Conservation (phyloP, 2,797 vertebrate species). For the Pempheris klunzingeri region DNA sequence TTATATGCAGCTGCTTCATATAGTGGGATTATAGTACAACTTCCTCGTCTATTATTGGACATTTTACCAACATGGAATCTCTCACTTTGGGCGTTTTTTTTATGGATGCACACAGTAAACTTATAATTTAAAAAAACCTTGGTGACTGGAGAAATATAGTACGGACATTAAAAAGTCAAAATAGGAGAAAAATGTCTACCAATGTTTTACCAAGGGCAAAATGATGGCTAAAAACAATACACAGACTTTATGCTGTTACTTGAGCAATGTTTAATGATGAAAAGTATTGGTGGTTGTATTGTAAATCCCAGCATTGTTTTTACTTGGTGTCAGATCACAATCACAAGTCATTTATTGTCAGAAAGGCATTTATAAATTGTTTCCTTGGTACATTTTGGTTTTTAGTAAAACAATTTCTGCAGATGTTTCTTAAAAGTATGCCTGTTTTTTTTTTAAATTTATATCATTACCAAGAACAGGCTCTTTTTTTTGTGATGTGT, state of each 20-base stretch:
- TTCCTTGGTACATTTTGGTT: conserved; percentile 12
- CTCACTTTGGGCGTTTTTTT: not conserved
- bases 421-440: conserved; percentile 36
- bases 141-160: not conserved
- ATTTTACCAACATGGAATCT: not conserved
- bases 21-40: not conserved
- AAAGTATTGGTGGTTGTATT: conserved; percentile 21
- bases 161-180: not conserved
- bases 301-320: conserved; percentile 43
- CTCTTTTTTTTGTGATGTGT: conserved; percentile 50
- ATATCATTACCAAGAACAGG: conserved; percentile 63
- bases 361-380: conserved; percentile 33
- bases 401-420: conserved; percentile 19
- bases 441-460: conserved; percentile 46
- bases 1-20: conserved; percentile 3
- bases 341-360: conserved; percentile 45
- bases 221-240: conserved; percentile 26
- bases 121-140: not conserved
- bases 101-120: not conserved
- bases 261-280: conserved; percentile 53
- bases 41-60: conserved; percentile 8
- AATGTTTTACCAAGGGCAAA: too few species aligned
- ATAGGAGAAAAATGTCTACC: not conserved
- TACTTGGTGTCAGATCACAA: conserved; percentile 38
- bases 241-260: conserved; percentile 5